These are phyloP conservation scores for Pelodytes ibericus DNA, from an alignment of 2,797 vertebrate genomes.

Conservation along the genomic window DNA sequence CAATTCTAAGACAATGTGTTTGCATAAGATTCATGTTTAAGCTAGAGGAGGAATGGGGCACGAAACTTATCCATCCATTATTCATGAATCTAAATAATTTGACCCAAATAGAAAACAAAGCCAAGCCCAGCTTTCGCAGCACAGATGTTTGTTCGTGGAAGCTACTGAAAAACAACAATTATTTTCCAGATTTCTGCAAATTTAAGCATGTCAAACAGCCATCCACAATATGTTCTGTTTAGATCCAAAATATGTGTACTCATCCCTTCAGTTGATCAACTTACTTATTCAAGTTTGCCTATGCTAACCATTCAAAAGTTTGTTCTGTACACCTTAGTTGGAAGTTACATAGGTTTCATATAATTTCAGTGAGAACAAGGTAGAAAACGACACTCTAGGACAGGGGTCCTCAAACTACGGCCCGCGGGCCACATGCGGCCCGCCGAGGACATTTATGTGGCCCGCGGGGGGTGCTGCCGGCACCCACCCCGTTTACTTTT, in stretches of 20 bases:
- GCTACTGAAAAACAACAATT: not conserved
- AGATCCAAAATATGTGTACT: not conserved
- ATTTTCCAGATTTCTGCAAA: not conserved
- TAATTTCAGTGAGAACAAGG: no score
- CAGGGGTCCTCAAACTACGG: no score
- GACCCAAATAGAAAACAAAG: slow-evolving; percentile 47
- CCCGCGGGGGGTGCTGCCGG: no score
- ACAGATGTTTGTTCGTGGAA: slow-evolving; percentile 25
- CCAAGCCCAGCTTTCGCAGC: slow-evolving; percentile 48
- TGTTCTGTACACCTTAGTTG: not conserved
- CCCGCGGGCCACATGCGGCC: no score
- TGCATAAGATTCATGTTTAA: slow-evolving; percentile 60
- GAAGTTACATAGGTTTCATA: no score
- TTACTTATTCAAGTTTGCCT: slow-evolving; percentile 9
- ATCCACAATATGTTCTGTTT: slow-evolving; percentile 14
- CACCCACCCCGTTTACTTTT: no score
- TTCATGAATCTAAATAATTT: slow-evolving; percentile 67
- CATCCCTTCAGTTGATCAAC: not conserved
- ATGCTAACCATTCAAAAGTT: not conserved
- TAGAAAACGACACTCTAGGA: no score
- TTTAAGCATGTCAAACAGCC: slow-evolving; percentile 3
- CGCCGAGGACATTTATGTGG: no score
- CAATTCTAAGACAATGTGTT: slow-evolving; percentile 60
- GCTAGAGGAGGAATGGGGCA: slow-evolving; percentile 57
- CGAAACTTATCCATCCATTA: slow-evolving; percentile 65